Evolutionary conservation across 2,113 vertebrate species (phyloP).

Genomic region (Apeltes quadracus): DNA sequence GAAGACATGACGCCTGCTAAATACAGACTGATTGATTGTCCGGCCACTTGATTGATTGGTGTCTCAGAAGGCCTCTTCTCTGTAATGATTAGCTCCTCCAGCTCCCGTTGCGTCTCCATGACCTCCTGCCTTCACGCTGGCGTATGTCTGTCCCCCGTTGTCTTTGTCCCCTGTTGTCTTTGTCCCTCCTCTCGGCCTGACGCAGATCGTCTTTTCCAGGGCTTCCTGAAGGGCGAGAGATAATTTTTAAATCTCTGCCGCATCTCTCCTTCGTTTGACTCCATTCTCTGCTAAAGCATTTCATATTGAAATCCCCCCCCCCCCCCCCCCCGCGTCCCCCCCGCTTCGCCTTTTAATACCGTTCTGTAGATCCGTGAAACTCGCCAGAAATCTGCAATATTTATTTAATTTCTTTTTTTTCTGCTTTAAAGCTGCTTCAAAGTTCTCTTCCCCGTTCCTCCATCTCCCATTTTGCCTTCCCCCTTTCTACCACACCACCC

Average conservation of each 20-base stretch:
- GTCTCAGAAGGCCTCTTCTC: slow-evolving; percentile 51
- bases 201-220: slow-evolving; percentile 61
- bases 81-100: slow-evolving; percentile 62
- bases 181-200: slow-evolving; percentile 13
- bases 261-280: slow-evolving; percentile 68
- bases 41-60: slow-evolving; percentile 55
- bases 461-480: slow-evolving; percentile 36
- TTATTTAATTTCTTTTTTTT: slow-evolving; percentile 77
- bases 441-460: slow-evolving; percentile 52
- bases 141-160: slow-evolving; percentile 34
- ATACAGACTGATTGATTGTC: slow-evolving; percentile 64
- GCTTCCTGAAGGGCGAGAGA: slow-evolving; percentile 73
- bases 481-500: slow-evolving; percentile 36
- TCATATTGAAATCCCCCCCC: slow-evolving; percentile 77
- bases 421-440: slow-evolving; percentile 64
- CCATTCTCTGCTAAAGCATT: slow-evolving; percentile 75
- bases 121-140: slow-evolving; percentile 22
- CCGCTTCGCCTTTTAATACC: slow-evolving; percentile 59
- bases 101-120: slow-evolving; percentile 22
- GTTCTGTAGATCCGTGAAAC: slow-evolving; percentile 71
- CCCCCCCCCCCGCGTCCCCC: slow-evolving; percentile 58
- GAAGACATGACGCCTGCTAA: slow-evolving; percentile 46
- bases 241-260: slow-evolving; percentile 81
- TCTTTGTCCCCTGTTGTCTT: slow-evolving; percentile 20
- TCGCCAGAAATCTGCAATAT: slow-evolving; percentile 63